Evolutionary conservation across 37 sponge, comb jelly and placozoan genomes (phyloP).

Genomic region (Cladorhizidae sp.): DNA sequence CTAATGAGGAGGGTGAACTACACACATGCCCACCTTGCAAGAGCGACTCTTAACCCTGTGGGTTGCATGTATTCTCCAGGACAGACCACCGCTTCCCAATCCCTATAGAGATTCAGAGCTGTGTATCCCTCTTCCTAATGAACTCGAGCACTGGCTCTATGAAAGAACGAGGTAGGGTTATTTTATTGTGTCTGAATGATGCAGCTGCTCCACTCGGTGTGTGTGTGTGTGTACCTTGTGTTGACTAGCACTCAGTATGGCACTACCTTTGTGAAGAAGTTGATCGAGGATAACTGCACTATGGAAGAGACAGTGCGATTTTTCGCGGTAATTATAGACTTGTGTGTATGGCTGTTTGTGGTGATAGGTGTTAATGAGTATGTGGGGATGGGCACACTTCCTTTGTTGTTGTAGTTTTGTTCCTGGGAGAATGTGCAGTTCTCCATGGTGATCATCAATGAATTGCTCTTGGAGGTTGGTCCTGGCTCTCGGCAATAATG

Average conservation of each 20-base stretch:
- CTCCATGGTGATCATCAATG: slow-evolving; percentile 71
- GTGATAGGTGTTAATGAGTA: background rate
- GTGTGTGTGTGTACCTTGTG: slow-evolving; percentile 14
- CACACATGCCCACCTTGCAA: background rate
- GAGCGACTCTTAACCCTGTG: too few relatives aligned
- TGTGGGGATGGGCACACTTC: background rate
- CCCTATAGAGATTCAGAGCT: slow-evolving; percentile 73
- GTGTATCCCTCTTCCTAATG: slow-evolving; percentile 53
- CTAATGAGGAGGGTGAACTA: background rate
- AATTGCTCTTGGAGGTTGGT: slow-evolving; percentile 64
- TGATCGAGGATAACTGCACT: slow-evolving; percentile 76
- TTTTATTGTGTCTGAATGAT: background rate
- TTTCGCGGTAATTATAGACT: slow-evolving; percentile 41
- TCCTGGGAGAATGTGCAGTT: slow-evolving; percentile 89
- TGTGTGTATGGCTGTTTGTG: background rate
- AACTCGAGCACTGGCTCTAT: slow-evolving; percentile 68
- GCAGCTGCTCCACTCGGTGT: background rate
- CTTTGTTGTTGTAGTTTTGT: slow-evolving; percentile 46
- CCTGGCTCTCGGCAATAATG: background rate
- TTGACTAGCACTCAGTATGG: slow-evolving; percentile 38
- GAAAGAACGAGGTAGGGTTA: slow-evolving; percentile 56
- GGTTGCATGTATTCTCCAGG: slow-evolving; percentile 14
- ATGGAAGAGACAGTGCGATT: slow-evolving; percentile 75
- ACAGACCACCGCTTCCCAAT: slow-evolving; percentile 45
- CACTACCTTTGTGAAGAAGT: slow-evolving; percentile 80